Base-by-base conservation (phyloP, 2,113 vertebrate genomes). In the Xiphophorus maculatus region DNA sequence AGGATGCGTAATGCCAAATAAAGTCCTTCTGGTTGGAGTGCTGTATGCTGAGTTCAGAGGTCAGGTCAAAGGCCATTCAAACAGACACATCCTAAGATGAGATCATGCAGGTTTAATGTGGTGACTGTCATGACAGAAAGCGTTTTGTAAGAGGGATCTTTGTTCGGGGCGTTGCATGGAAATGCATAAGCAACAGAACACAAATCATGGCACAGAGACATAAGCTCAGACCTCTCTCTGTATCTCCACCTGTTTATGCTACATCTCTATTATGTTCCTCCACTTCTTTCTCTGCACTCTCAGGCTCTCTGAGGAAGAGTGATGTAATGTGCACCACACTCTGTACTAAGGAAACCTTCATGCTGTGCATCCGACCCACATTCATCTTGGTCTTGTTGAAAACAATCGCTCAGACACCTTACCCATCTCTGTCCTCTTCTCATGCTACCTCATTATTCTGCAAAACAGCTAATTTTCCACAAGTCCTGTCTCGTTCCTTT, bases 191-290 rank as follows among this genome's bases (percentile, higher is more conserved):
- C 76, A 87, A 87, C 81, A 84, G 58, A 88, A 87, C 85, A 82
- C 76, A 70, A 54, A 69, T 61, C 63, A 63, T 22, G 28, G 77
- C 85, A 87, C 79, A 78, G 87, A 88, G 84, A 90, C 81, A 79
- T 79, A 9, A 89, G 84, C 81, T 63, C 73, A 83, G 63, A 86
- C 81, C 79, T 66, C 79, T 81, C 72, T 85, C 84, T 86, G 77
- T 81, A 77, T 85, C 83, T 84, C 90, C 72, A 74, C 87, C 93
- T 94, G 91, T 92, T 93, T 91, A 94, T 94, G 94, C 94, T 95
- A 95, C 94, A 95, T 95, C 85, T 93, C 94, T 84, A 87, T 89
- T 74, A 79, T 69, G 37, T 75, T 66, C 78, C 70, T 68, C 74
- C 71, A 58, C 73, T 71, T 65, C 63, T 76, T 77, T 73, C 72